Base-by-base conservation (phyloP, 35 echinoderm and acorn worm genomes). In the Apostichopus japonicus region DNA sequence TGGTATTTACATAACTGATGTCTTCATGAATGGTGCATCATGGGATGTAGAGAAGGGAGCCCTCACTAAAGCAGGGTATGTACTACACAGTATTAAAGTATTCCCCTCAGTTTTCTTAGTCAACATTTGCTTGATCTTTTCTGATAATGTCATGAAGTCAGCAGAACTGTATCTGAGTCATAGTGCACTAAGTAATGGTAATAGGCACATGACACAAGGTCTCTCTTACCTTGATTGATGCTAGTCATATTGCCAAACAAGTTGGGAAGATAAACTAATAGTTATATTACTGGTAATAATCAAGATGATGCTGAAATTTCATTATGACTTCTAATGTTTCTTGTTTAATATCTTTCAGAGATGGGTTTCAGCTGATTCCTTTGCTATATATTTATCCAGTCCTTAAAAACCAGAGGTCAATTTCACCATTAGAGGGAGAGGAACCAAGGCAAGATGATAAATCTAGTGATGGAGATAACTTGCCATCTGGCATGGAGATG, bases 1-100 rank as follows among this genome's bases (percentile, higher is more conserved):
- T 51, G 97, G 97, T 70, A 96, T 98, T 91, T 98, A 94, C 75
- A 79, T 98, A 17, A 87, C 90, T 90, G 93, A 86, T 10, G 90
- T 98, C n/a, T 94, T 78, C 56, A 52, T 98, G 7, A 93, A 98
- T n/a, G 97, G 97, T 78, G 97, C 97, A 22, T 94, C 93, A 81
- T 98, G 97, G 97, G 93, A 98, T 87, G 19, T 94, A 6, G 87
- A 94, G 21, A 87, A 93, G 8, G 62, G 92, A 73, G 93, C 91
- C 21, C 63, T 98, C 23, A 54, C 72, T 53, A 16, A 5, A 55
- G 90, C 97, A 73, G 86, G 87, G 97, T 98, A 77, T 25, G 17
- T 70, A 65, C 17, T 44, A 44, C 33, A 44, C 33, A 44, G 33
- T 87, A 61, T 55, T 62, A 4, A 3, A 83, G 15, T 4, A 44